Percentiles rank a stretch among this genome's conserved stretches.
phyloP scores from a whole-genome alignment of 2,113 vertebrate species.

The Monopterus albus region DNA sequence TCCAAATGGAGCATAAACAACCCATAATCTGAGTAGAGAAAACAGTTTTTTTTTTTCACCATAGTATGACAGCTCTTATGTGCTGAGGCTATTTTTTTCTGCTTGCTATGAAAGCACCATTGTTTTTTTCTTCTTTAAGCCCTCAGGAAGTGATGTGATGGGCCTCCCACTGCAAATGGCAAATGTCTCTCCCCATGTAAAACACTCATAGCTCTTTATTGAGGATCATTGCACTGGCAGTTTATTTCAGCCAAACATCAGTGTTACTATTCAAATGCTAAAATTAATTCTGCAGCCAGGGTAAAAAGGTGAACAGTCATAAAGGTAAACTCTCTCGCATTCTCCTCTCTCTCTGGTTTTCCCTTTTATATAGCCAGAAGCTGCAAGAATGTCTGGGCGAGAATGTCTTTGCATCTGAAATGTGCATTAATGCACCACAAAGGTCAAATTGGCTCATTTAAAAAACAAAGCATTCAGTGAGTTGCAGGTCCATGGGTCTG shows the following conservation, averaged over 20 bases:
- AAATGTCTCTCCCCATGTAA: constrained; percentile 67
- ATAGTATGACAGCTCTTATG: constrained; percentile 52
- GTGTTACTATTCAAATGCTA: constrained; percentile 71
- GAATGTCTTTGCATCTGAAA: constrained; percentile 74
- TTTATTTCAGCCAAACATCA: constrained; percentile 72
- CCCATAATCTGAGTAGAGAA: constrained; percentile 57
- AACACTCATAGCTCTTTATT: constrained; percentile 69
- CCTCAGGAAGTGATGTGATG: constrained; percentile 46
- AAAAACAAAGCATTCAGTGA: constrained; percentile 73
- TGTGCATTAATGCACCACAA: constrained; percentile 66
- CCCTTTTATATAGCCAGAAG: constrained; percentile 57
- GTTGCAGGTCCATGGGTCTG: constrained; percentile 54
- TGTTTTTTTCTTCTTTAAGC: constrained; percentile 16
- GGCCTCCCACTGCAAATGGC: constrained; percentile 64
- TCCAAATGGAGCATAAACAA: constrained; percentile 67
- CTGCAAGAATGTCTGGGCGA: constrained; percentile 37
- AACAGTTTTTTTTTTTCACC: constrained; percentile 30
- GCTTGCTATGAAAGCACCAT: constrained; percentile 44
- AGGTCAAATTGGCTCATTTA: constrained; percentile 74
- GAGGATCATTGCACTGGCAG: constrained; percentile 64
- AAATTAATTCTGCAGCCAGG: constrained; percentile 72
- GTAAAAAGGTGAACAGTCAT: constrained; percentile 74
- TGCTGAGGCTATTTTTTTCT: constrained; percentile 52
- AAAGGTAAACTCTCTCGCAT: constrained; percentile 54
- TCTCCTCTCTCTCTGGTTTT: constrained; percentile 3